Percentiles rank a stretch among this genome's conserved stretches.
Conservation (phyloP, 2,888 invertebrate genomes). For the Busseola fusca region DNA sequence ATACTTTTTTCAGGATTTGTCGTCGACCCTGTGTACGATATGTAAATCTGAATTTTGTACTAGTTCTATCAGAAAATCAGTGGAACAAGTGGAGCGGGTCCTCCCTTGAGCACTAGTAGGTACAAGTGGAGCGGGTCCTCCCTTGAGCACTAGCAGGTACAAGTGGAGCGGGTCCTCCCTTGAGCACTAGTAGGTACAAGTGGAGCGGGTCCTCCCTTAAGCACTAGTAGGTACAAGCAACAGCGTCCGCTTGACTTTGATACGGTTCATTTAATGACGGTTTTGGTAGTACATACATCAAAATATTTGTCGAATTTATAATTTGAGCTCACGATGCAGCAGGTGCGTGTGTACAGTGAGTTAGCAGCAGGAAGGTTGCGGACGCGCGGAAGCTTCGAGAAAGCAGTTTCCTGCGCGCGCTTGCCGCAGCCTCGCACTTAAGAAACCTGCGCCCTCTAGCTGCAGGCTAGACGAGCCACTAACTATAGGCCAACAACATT, state of each 20-base stretch:
- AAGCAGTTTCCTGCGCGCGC: slow-evolving; percentile 17
- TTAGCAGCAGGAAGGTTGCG: neutral
- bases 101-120: neutral
- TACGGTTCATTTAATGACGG: neutral
- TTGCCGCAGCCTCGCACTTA: neutral
- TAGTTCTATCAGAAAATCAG: neutral
- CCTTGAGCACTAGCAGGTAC: neutral
- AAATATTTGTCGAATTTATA: neutral
- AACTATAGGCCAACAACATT: neutral
- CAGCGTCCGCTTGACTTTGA: neutral
- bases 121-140: neutral
- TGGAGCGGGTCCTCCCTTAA: no score
- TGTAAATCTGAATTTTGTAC: neutral
- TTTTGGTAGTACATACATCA: neutral
- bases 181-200: neutral
- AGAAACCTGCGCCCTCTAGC: neutral
- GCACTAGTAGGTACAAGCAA: neutral
- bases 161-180: no score
- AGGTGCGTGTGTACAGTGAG: slow-evolving; percentile 2
- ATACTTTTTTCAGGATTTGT: neutral
- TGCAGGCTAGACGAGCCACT: no score
- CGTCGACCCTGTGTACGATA: neutral
- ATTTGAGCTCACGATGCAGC: neutral
- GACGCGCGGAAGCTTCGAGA: slow-evolving; percentile 5
- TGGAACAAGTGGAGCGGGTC: neutral